A percentile compares a stretch with the other conserved stretches of the same genome.
phyloP scores from a whole-genome alignment of 2,888 invertebrate species.

The Sphecodes monilicornis region DNA sequence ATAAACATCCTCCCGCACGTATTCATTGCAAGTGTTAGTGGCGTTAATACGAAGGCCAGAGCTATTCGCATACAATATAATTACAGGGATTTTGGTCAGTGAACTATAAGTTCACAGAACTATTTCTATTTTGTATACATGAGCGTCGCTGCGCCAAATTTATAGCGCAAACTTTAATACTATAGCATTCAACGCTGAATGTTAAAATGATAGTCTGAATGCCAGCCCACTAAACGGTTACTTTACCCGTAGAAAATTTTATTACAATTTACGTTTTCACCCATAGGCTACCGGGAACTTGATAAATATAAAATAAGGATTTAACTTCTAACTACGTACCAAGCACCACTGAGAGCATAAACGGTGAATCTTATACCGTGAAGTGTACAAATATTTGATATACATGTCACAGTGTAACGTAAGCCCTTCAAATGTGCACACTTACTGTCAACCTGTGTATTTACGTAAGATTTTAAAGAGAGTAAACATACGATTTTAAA shows the following conservation, averaged over 20 bases:
- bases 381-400: background rate
- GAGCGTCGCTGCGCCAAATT: background rate
- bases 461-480: background rate
- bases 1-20: background rate
- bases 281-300: background rate
- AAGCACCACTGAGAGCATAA: background rate
- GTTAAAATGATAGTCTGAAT: constrained; percentile 21
- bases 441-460: background rate
- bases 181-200: constrained; percentile 17
- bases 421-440: background rate
- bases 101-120: constrained; percentile 33
- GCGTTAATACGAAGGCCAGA: constrained; percentile 7
- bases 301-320: background rate
- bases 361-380: background rate
- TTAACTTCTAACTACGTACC: background rate
- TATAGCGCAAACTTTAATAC: constrained; percentile 30
- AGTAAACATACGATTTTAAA: background rate
- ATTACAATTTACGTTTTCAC: constrained; percentile 6
- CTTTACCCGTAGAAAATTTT: background rate
- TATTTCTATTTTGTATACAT: constrained; percentile 15
- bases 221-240: background rate
- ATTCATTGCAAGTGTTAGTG: background rate
- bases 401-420: background rate
- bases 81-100: constrained; percentile 35
- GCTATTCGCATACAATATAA: constrained; percentile 28